Percentiles rank a stretch among this genome's conserved stretches.
These are phyloP conservation scores for Drosophila tristis DNA, from an alignment of 1,140 invertebrate species.

Conservation along the genomic window DNA sequence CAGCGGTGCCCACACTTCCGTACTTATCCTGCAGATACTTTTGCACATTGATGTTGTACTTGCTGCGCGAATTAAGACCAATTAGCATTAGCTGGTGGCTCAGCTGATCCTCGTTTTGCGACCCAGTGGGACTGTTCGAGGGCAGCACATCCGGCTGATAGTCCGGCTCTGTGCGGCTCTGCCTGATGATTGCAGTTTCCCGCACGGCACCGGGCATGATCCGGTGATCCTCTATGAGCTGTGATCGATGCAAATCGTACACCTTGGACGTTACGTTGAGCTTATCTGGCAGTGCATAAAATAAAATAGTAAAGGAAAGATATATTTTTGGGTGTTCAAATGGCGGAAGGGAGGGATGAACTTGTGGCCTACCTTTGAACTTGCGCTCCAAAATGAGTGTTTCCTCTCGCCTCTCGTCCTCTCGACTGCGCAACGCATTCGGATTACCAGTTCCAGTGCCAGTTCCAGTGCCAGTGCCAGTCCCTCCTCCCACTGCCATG, in stretches of 20 bases:
- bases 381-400: conserved; percentile 44
- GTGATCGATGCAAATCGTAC: background rate
- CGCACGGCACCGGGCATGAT: conserved; percentile 32
- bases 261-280: too few species aligned
- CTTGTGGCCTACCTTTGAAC: conserved; percentile 39
- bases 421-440: background rate
- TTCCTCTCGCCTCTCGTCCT: conserved; percentile 1
- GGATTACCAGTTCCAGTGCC: too few species aligned
- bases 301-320: too few species aligned
- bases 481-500: too few species aligned
- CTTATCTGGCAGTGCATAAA: too few species aligned
- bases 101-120: background rate
- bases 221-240: conserved; percentile 8
- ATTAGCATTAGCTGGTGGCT: background rate
- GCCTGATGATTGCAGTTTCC: conserved; percentile 9
- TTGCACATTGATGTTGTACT: conserved; percentile 66
- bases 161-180: conserved; percentile 11
- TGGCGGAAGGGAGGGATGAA: too few species aligned
- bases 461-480: too few species aligned
- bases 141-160: conserved; percentile 59
- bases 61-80: conserved; percentile 45
- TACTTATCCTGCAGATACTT: conserved; percentile 62
- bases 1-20: conserved; percentile 16
- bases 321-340: too few species aligned
- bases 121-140: conserved; percentile 16